Evolutionary conservation across 1,140 invertebrate genomes (phyloP).

Genomic region (Hermatobates lingyangjiaoensis): DNA sequence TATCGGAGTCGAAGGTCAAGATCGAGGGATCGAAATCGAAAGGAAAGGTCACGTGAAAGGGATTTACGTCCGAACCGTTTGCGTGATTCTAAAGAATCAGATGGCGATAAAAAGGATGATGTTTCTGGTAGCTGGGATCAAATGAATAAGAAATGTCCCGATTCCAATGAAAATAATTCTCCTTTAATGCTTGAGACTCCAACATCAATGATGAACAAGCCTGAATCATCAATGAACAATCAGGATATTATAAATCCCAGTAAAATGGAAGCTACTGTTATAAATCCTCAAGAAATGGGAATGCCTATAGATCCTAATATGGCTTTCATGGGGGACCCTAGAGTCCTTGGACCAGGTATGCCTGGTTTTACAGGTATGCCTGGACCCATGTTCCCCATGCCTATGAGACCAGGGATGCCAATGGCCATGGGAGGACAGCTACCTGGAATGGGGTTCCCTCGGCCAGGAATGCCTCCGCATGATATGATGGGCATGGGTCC

Average conservation of each 20-base stretch:
- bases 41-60: constrained; percentile 8
- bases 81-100: constrained; percentile 6
- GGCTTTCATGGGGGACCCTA: no score
- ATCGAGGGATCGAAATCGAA: constrained; percentile 16
- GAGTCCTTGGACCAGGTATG: no score
- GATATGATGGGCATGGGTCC: no score
- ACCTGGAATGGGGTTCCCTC: no score
- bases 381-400: constrained; percentile 9
- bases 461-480: no score
- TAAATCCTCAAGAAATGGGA: constrained; percentile 1
- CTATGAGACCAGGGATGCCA: not conserved
- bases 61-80: no score
- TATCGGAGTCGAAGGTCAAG: constrained; percentile 17
- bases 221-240: not conserved
- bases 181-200: constrained; percentile 1
- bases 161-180: no score
- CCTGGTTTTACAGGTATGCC: not conserved
- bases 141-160: no score
- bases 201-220: constrained; percentile 6
- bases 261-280: constrained; percentile 2
- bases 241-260: not conserved
- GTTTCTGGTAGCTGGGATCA: not conserved
- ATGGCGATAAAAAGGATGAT: constrained; percentile 7
- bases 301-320: no score
- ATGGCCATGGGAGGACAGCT: not conserved